Evolutionary conservation across 2,888 invertebrate species (phyloP).

Genomic region (Mantis religiosa): DNA sequence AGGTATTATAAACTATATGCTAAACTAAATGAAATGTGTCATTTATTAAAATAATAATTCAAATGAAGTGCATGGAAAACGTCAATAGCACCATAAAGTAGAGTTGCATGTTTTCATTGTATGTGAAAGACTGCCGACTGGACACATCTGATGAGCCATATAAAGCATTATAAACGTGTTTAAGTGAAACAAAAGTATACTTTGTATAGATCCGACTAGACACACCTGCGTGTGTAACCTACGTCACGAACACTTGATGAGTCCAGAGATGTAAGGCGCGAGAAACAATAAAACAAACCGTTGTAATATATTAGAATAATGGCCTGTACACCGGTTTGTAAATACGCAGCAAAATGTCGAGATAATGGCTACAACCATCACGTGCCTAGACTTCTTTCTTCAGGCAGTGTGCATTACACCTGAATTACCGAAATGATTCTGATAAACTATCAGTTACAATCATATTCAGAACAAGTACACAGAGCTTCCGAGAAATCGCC

Average conservation of each 20-base stretch:
- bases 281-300: not conserved
- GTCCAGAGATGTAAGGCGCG: not conserved
- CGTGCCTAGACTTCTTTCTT: too few species aligned
- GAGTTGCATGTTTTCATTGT: not conserved
- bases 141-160: not conserved
- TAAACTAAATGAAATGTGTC: not conserved
- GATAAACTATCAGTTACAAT: too few species aligned
- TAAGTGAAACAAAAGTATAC: not conserved
- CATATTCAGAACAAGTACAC: too few species aligned
- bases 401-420: too few species aligned
- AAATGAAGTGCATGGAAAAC: not conserved
- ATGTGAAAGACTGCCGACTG: not conserved
- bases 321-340: not conserved
- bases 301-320: not conserved
- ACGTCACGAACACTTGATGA: not conserved
- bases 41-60: not conserved
- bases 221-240: not conserved
- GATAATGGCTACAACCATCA: too few species aligned
- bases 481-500: too few species aligned
- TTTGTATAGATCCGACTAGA: not conserved
- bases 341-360: not conserved
- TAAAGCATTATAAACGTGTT: not conserved
- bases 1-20: not conserved
- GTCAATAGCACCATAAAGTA: not conserved
- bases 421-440: too few species aligned